Evolutionary conservation across 1,140 invertebrate genomes (phyloP).

Genomic region (Maconellicoccus hirsutus): DNA sequence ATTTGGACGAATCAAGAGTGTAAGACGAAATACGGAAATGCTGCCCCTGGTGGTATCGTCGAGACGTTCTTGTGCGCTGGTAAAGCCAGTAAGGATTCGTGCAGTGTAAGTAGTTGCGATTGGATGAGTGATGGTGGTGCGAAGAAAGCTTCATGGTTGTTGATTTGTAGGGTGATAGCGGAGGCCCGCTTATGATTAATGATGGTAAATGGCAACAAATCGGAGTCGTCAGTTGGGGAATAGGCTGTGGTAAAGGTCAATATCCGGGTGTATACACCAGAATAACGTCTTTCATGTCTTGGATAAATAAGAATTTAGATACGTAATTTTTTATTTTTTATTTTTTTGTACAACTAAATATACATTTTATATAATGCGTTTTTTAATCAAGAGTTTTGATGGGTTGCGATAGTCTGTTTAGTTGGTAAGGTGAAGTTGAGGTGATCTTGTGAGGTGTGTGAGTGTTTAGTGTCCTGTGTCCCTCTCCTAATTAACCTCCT

Average conservation of each 20-base stretch:
- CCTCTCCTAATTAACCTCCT: no score
- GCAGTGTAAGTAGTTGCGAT: conserved; percentile 77
- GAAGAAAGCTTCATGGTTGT: not conserved
- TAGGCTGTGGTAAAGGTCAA: conserved; percentile 80
- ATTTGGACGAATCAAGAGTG: conserved; percentile 73
- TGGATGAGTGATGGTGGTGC: no score
- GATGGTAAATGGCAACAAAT: conserved; percentile 68
- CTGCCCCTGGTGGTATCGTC: conserved; percentile 75
- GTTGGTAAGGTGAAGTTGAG: no score
- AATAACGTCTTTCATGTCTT: conserved; percentile 59
- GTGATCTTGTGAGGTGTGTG: no score
- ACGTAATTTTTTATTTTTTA: conserved; percentile 29
- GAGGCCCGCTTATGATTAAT: conserved; percentile 75
- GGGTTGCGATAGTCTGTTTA: no score
- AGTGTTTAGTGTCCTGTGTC: no score
- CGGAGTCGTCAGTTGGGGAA: conserved; percentile 86
- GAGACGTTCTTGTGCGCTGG: conserved; percentile 79
- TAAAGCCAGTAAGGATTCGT: conserved; percentile 67
- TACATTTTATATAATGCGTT: no score
- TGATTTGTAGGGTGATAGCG: conserved; percentile 69
- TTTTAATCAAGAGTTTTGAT: no score
- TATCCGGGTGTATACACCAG: conserved; percentile 81
- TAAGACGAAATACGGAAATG: conserved; percentile 63
- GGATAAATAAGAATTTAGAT: conserved; percentile 62
- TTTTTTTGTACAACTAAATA: not conserved